Evolutionary conservation across 2,888 invertebrate genomes (phyloP).

Genomic region (Alviniconcha strummeri): DNA sequence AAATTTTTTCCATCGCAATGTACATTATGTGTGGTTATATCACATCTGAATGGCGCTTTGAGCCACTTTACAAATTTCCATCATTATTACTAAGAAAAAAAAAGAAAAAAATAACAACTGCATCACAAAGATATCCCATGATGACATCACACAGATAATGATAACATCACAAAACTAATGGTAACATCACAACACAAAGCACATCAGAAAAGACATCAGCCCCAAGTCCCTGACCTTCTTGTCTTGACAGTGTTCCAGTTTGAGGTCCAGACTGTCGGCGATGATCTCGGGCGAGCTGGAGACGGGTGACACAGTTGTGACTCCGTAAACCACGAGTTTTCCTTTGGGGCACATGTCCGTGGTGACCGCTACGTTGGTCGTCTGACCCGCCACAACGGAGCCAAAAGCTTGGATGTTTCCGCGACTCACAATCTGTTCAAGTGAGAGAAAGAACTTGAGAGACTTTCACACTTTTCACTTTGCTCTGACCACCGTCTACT

Average conservation of each 20-base stretch:
- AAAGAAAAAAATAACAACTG: background rate
- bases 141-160: background rate
- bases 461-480: too few species aligned
- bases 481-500: too few species aligned
- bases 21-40: too few species aligned
- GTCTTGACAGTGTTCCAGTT: constrained; percentile 19
- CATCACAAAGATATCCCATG: background rate
- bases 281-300: constrained; percentile 7
- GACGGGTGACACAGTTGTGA: background rate
- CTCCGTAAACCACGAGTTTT: constrained; percentile 14
- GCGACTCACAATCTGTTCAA: constrained; percentile 15
- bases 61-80: too few species aligned
- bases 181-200: background rate
- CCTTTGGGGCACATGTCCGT: constrained; percentile 28
- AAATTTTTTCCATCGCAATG: too few species aligned
- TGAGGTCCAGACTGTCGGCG: constrained; percentile 20
- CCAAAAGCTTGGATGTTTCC: constrained; percentile 4
- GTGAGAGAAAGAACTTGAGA: too few species aligned
- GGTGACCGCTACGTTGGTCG: background rate
- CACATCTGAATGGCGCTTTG: too few species aligned
- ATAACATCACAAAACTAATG: background rate
- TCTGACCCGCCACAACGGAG: background rate
- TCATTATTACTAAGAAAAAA: too few species aligned
- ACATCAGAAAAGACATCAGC: background rate
- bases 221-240: constrained; percentile 17